These are phyloP conservation scores for Dicrostonyx torquatus DNA, from an alignment of 2,797 vertebrate genomes.

Conservation along the genomic window DNA sequence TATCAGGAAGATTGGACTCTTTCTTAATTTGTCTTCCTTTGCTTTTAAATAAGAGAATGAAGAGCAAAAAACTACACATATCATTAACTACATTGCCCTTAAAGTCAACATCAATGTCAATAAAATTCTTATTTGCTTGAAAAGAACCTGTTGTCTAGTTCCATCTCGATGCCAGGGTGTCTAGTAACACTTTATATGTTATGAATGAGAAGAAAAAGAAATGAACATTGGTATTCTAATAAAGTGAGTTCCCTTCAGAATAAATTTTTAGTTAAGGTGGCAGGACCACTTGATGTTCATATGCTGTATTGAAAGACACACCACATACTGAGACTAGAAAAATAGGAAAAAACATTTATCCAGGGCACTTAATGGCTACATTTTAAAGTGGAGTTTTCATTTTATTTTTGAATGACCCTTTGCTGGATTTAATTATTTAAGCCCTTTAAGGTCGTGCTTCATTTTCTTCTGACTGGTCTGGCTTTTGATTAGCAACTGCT, in stretches of 20 bases:
- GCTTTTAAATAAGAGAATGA: neutral
- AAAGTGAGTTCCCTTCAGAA: neutral
- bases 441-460: neutral
- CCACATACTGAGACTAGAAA: neutral
- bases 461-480: conserved; percentile 8
- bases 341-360: neutral
- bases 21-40: neutral
- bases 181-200: neutral
- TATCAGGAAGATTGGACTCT: neutral
- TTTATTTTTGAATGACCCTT: neutral
- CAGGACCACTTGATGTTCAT: neutral
- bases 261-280: neutral
- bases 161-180: neutral
- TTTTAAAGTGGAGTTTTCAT: neutral
- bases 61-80: neutral
- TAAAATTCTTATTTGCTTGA: neutral
- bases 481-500: conserved; percentile 1
- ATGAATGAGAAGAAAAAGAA: neutral
- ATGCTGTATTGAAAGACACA: neutral
- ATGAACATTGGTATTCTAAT: neutral
- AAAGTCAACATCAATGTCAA: neutral
- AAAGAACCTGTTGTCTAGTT: neutral
- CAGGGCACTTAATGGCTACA: neutral
- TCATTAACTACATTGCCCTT: neutral
- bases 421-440: neutral